Evolutionary conservation across 2,888 invertebrate species (phyloP), one percentile per base, ranked within the genome.

Genomic region (Agelastica alni): DNA sequence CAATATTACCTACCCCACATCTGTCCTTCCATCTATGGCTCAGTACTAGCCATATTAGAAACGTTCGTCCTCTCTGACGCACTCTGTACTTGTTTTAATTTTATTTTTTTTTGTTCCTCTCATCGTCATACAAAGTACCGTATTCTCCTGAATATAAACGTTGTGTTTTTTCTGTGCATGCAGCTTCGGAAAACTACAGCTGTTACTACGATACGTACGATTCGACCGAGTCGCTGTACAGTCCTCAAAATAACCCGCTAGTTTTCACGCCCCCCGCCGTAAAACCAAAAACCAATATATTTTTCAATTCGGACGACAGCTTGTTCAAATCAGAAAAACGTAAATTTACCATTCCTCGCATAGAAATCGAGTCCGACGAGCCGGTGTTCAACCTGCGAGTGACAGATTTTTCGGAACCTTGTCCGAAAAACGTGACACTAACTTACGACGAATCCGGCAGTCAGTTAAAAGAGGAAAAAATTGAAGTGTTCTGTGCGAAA

Each of bases 381-480:
- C 75, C 75, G 2, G 67, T 70, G 51, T 76, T 77, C 57, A 75
- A 69, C 54, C 62, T 77, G 32, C 74, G 76, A 69, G 73, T 77
- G 5, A 76, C 76, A 3, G 75, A 77, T 66, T 77, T 76, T 61
- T 76, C 76, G 4, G 77, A 77, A 53, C 74, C 74, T 3, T 63
- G 63, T 32, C 76, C 76, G 6, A 76, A 71, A 65, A 75, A 75
- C 53, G 68, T 81, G 14, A 79, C 79, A 30, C 75, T 81, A 39
- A 78, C 77, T 36, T 71, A 73, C 49, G 72, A 71, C 28, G 72
- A 73, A 59, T 61, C 68, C 0, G 71, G 71, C 12, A 67, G 61
- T 5, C 65, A 59, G 18, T 75, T 77, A 48, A 76, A 75, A 39
- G 48, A 58, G 30, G 60, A 63, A 20, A 64, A 65, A 53, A 59